Percentiles rank a stretch among this genome's conserved stretches.
Conservation (phyloP, 1,140 invertebrate species). For the Dendroctonus valens region DNA sequence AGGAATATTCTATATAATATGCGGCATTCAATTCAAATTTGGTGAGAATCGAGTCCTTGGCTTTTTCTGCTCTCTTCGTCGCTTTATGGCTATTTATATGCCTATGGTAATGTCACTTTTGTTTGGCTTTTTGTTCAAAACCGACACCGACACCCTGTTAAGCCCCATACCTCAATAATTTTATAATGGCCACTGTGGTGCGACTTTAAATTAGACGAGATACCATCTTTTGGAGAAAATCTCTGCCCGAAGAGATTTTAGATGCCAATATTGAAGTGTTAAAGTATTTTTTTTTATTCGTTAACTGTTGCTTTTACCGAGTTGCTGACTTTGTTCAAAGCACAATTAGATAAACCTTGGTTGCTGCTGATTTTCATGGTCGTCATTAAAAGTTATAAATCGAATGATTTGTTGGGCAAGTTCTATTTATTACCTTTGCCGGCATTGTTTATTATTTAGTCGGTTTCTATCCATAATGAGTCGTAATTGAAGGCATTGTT, state of each 20-base stretch:
- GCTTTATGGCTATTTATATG: conserved; percentile 48
- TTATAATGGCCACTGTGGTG: conserved; percentile 38
- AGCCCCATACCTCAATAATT: conserved; percentile 42
- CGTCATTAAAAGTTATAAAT: neutral
- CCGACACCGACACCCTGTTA: conserved; percentile 35
- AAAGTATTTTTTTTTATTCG: no score
- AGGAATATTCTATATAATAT: conserved; percentile 48
- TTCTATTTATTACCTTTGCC: conserved; percentile 6
- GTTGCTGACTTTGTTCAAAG: no score
- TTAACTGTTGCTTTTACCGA: no score
- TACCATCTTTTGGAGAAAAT: conserved; percentile 22
- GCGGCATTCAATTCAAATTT: conserved; percentile 49
- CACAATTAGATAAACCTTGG: no score
- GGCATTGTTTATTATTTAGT: conserved; percentile 37
- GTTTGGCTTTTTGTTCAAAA: conserved; percentile 41
- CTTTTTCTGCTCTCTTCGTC: conserved; percentile 44
- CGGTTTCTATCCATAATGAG: conserved; percentile 27
- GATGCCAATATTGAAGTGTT: no score
- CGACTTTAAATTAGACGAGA: conserved; percentile 35
- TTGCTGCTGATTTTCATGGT: no score
- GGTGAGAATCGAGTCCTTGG: conserved; percentile 43
- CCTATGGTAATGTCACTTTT: conserved; percentile 45
- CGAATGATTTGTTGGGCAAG: neutral
- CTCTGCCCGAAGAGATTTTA: neutral
- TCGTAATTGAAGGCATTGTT: conserved; percentile 31